These are phyloP conservation scores for Leptinotarsa rubiginosa DNA, from an alignment of 2,888 invertebrate species.

Conservation along the genomic window DNA sequence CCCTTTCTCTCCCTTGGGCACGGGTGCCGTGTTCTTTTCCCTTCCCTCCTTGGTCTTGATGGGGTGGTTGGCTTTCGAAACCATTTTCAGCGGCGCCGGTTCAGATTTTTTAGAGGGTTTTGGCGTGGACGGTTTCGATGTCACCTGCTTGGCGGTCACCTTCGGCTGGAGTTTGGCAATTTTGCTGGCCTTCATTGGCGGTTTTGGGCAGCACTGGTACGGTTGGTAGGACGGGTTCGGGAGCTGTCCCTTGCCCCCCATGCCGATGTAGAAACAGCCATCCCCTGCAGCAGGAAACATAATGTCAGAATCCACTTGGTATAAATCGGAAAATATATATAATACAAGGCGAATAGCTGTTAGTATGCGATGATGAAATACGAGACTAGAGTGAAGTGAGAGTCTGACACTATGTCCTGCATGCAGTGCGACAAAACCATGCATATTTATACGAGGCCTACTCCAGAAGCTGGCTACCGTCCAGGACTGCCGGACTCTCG, in stretches of 20 bases:
- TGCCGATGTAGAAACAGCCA: slow-evolving; percentile 97
- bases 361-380: slow-evolving; percentile 54
- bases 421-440: slow-evolving; percentile 63
- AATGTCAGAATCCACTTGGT: slow-evolving; percentile 74
- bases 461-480: slow-evolving; percentile 56
- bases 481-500: slow-evolving; percentile 53
- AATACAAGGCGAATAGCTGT: slow-evolving; percentile 56
- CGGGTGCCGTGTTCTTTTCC: slow-evolving; percentile 65
- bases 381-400: slow-evolving; percentile 59
- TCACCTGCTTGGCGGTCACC: slow-evolving; percentile 29
- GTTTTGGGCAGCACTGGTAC: slow-evolving; percentile 93
- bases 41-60: slow-evolving; percentile 42
- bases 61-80: slow-evolving; percentile 58
- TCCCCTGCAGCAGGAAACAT: slow-evolving; percentile 89
- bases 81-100: slow-evolving; percentile 62
- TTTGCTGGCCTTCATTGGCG: slow-evolving; percentile 82
- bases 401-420: slow-evolving; percentile 67
- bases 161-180: slow-evolving; percentile 79
- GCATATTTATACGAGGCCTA: slow-evolving; percentile 54
- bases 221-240: slow-evolving; percentile 85
- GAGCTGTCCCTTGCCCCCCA: slow-evolving; percentile 86
- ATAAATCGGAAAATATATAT: slow-evolving; percentile 13
- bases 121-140: slow-evolving; percentile 33
- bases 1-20: slow-evolving; percentile 70
- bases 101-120: slow-evolving; percentile 64